A percentile compares a stretch with the other conserved stretches of the same genome.
Conservation (phyloP, 2,797 vertebrate species). For the Tamandua tetradactyla region DNA sequence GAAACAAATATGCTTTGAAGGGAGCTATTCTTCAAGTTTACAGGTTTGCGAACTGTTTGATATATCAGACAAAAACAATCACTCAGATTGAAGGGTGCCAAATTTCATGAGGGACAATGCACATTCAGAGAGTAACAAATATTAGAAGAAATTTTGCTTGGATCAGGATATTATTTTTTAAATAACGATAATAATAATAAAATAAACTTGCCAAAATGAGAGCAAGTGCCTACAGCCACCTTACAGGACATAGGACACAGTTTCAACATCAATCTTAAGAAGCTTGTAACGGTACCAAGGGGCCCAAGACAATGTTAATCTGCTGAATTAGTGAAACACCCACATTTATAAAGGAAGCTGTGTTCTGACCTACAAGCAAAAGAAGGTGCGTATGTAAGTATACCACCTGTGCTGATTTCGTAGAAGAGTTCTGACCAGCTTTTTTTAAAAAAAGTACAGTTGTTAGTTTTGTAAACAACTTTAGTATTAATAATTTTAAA, state of each 20-base stretch:
- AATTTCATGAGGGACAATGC: neutral
- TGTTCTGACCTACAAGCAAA: neutral
- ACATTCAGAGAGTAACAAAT: slow-evolving; percentile 36
- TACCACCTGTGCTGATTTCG: neutral
- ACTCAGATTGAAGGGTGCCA: neutral
- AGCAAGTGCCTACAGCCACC: neutral
- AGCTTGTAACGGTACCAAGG: neutral
- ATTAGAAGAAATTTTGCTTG: slow-evolving; percentile 20
- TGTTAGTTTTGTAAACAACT: neutral
- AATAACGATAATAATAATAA: too few species aligned
- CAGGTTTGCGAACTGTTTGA: slow-evolving; percentile 4
- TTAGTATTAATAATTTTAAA: neutral
- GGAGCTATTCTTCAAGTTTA: neutral
- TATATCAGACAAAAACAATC: neutral
- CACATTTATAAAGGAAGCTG: neutral
- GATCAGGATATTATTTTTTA: neutral
- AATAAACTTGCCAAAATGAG: neutral
- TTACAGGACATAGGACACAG: neutral
- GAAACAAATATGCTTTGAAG: slow-evolving; percentile 48
- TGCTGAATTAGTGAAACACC: neutral
- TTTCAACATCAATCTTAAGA: neutral
- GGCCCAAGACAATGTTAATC: neutral
- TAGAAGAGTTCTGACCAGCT: neutral
- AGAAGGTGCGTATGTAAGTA: neutral
- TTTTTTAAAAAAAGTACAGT: neutral